These are phyloP conservation scores for Watsonalla binaria DNA, from an alignment of 2,888 invertebrate species.

Conservation along the genomic window DNA sequence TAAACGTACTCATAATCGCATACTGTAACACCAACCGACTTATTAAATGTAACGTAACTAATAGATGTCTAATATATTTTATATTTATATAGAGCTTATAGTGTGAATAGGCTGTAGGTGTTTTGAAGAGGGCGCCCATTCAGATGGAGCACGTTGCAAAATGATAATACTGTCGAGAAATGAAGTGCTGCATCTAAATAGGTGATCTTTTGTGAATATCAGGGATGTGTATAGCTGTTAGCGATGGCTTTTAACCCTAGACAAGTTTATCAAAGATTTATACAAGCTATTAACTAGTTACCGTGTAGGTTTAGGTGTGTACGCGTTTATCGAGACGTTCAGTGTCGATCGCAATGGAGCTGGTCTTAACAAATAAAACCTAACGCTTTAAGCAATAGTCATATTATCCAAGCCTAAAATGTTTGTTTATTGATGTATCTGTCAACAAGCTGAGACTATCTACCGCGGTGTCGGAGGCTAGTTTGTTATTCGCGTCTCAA, in stretches of 20 bases:
- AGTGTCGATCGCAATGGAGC: constrained; percentile 24
- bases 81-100: constrained; percentile 77
- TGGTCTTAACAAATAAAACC: constrained; percentile 17
- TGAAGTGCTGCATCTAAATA: constrained; percentile 21
- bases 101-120: constrained; percentile 63
- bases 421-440: no score
- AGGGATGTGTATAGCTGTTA: constrained; percentile 57
- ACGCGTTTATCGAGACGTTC: constrained; percentile 24
- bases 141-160: constrained; percentile 16
- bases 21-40: constrained; percentile 65
- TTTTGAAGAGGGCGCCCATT: constrained; percentile 26
- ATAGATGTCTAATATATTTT: constrained; percentile 68
- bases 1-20: constrained; percentile 27
- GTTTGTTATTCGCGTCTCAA: no score
- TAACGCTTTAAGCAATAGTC: constrained; percentile 6
- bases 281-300: constrained; percentile 63
- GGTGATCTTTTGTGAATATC: constrained; percentile 46
- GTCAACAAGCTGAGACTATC: no score
- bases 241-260: constrained; percentile 61
- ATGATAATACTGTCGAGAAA: not conserved
- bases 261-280: constrained; percentile 62
- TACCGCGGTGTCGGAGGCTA: no score
- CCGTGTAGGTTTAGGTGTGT: constrained; percentile 44
- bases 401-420: not conserved
- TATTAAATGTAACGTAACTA: constrained; percentile 33